Percentiles rank a stretch among this genome's conserved stretches.
Conservation (phyloP, 2,888 invertebrate species). For the Orthosia gothica region DNA sequence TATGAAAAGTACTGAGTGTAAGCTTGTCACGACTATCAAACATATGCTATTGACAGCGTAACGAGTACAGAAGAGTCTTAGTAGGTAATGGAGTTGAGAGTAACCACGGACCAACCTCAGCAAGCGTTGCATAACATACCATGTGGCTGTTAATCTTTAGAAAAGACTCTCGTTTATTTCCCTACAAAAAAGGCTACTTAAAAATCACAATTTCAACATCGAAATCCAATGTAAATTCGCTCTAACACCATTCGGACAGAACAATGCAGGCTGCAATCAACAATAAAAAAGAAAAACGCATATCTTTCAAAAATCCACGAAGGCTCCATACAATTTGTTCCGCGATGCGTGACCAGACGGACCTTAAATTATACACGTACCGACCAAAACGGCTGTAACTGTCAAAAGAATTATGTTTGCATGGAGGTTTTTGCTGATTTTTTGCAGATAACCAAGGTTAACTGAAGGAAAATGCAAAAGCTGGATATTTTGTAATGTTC, state of each 20-base stretch:
- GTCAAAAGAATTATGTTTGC: slow-evolving; percentile 64
- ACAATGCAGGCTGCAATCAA: slow-evolving; percentile 85
- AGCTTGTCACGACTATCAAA: background rate
- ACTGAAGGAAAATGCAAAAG: slow-evolving; percentile 26
- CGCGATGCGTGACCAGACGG: slow-evolving; percentile 72
- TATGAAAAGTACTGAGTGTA: too few species aligned
- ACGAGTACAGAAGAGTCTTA: too few species aligned
- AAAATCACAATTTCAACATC: slow-evolving; percentile 21
- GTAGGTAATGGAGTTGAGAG: too few species aligned
- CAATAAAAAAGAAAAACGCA: slow-evolving; percentile 75
- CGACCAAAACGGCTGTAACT: slow-evolving; percentile 69
- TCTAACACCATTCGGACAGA: slow-evolving; percentile 75
- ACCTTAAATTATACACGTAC: slow-evolving; percentile 71
- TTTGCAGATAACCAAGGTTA: slow-evolving; percentile 36
- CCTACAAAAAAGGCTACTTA: background rate
- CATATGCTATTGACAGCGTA: background rate
- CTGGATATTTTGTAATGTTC: slow-evolving; percentile 1
- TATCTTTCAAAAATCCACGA: slow-evolving; percentile 76
- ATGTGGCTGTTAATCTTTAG: background rate
- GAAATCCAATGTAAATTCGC: slow-evolving; percentile 66
- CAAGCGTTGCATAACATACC: background rate
- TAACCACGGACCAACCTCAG: background rate
- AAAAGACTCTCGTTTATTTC: background rate
- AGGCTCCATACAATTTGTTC: slow-evolving; percentile 76
- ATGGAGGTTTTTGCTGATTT: slow-evolving; percentile 41